Conservation (phyloP, 2,888 invertebrate genomes). For the Unio delphinus region DNA sequence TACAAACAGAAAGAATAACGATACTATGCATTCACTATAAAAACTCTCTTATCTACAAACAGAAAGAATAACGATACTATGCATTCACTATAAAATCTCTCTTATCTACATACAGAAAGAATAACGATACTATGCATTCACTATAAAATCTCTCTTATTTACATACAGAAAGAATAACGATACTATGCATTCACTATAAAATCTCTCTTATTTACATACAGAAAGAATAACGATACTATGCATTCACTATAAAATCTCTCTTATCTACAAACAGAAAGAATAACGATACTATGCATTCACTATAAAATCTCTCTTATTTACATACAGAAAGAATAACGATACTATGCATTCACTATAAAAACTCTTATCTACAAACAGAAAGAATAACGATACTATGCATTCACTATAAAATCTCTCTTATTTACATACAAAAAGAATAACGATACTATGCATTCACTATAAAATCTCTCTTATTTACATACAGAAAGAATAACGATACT, state of each 20-base stretch:
- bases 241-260: conserved; percentile 40
- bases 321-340: background rate
- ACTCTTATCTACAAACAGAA: too few relatives aligned
- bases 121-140: conserved; percentile 13
- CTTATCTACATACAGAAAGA: conserved; percentile 31
- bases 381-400: conserved; percentile 4
- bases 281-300: conserved; percentile 13
- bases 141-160: conserved; percentile 22
- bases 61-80: too few relatives aligned
- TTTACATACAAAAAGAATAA: conserved; percentile 30
- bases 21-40: background rate
- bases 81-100: conserved; percentile 40
- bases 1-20: too few relatives aligned
- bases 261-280: conserved; percentile 30
- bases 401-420: conserved; percentile 37
- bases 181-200: background rate
- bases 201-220: too few relatives aligned
- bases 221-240: too few relatives aligned
- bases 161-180: background rate
- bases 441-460: conserved; percentile 17
- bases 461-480: conserved; percentile 17
- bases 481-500: background rate
- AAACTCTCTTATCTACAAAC: too few relatives aligned
- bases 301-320: conserved; percentile 21
- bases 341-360: background rate